phyloP scores from a whole-genome alignment of 2,797 vertebrate species.

The Crenichthys baileyi region DNA sequence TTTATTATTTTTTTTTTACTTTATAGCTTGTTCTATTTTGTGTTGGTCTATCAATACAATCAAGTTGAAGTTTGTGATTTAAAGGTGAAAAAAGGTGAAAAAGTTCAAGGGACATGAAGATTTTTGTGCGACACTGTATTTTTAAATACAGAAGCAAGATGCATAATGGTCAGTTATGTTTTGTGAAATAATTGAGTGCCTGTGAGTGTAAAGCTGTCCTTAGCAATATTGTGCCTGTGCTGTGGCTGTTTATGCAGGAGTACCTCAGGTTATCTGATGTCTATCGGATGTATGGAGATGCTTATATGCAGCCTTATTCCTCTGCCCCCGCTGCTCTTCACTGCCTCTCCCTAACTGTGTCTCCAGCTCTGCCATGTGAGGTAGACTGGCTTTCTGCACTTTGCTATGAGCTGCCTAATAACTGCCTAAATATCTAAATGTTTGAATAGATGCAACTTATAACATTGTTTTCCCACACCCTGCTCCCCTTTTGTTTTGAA shows the following conservation, averaged over 20 bases:
- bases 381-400: conserved; percentile 75
- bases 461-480: conserved; percentile 10
- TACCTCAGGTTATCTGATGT: conserved; percentile 85
- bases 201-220: conserved; percentile 1
- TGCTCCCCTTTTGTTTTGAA: conserved; percentile 46
- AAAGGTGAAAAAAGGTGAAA: background rate
- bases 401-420: conserved; percentile 27
- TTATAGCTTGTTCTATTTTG: background rate
- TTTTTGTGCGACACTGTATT: background rate
- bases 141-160: conserved; percentile 8
- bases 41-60: background rate
- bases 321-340: conserved; percentile 76
- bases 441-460: background rate
- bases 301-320: conserved; percentile 78
- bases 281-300: conserved; percentile 85
- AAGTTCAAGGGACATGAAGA: background rate
- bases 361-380: conserved; percentile 83
- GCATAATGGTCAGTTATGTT: conserved; percentile 9
- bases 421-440: conserved; percentile 6
- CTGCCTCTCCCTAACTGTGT: conserved; percentile 80
- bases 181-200: conserved; percentile 28
- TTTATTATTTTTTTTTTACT: background rate
- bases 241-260: conserved; percentile 79
- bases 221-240: conserved; percentile 46
- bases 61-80: no score